A percentile compares a stretch with the other conserved stretches of the same genome.
phyloP scores from a whole-genome alignment of 30 jellyfish, hydroid and myxozoan species.

The Aurelia aurita region DNA sequence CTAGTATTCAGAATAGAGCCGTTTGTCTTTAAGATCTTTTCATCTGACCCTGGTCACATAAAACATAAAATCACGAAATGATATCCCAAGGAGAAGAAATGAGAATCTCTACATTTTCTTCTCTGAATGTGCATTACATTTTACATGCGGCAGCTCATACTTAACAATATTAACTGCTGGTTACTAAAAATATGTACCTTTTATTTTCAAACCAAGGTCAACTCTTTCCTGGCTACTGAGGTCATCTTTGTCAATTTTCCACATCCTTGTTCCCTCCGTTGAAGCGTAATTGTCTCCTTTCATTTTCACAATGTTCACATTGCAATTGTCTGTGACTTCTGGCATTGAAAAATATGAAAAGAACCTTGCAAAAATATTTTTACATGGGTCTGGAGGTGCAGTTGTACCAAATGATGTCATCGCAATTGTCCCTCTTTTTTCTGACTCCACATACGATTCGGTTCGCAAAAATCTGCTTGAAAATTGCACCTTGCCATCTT shows the following conservation, averaged over 20 bases:
- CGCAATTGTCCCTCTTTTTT: slow-evolving; percentile 43
- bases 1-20: too few species aligned
- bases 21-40: too few species aligned
- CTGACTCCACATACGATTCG: slow-evolving; percentile 46
- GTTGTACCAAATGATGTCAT: slow-evolving; percentile 67
- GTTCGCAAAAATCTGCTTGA: slow-evolving; percentile 75
- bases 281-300: slow-evolving; percentile 69
- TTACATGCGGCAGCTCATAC: too few species aligned
- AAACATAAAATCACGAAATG: too few species aligned
- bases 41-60: too few species aligned
- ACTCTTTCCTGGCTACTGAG: slow-evolving; percentile 46
- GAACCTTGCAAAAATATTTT: slow-evolving; percentile 68
- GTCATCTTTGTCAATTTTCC: slow-evolving; percentile 51
- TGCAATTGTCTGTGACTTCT: slow-evolving; percentile 63
- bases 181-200: too few species aligned
- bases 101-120: too few species aligned
- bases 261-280: slow-evolving; percentile 55
- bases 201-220: background rate
- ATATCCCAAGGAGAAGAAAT: too few species aligned
- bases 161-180: too few species aligned
- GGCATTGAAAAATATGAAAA: slow-evolving; percentile 58
- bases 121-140: too few species aligned
- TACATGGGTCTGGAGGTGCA: slow-evolving; percentile 90
- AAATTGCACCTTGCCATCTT: slow-evolving; percentile 66
- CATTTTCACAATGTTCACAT: slow-evolving; percentile 58